A percentile compares a stretch with the other conserved stretches of the same genome.
Evolutionary conservation across 2,888 invertebrate species (phyloP).

Genomic region (Galeopsomyia nigrocyanea): DNA sequence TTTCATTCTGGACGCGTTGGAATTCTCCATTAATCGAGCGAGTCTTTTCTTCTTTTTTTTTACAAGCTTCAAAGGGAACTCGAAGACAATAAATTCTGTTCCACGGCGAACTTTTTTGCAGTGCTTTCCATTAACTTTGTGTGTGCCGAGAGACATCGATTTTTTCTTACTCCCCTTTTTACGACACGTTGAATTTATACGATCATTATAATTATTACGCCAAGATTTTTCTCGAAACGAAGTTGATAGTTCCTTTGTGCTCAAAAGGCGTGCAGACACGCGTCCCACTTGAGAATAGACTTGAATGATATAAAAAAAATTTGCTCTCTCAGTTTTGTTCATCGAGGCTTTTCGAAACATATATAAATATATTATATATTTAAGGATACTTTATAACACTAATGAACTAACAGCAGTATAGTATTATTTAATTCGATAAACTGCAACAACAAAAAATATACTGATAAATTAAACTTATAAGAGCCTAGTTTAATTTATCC

Average conservation of each 20-base stretch:
- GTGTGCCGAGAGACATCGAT: constrained; percentile 27
- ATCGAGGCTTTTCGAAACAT: constrained; percentile 6
- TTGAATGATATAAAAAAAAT: constrained; percentile 6
- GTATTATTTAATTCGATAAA: constrained; percentile 9
- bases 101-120: constrained; percentile 23
- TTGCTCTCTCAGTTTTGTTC: constrained; percentile 1
- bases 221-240: constrained; percentile 27
- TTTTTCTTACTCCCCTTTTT: constrained; percentile 23
- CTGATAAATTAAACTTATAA: constrained; percentile 10
- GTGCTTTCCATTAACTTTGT: constrained; percentile 7
- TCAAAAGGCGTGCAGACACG: background rate
- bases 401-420: background rate
- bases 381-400: background rate
- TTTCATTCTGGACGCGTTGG: constrained; percentile 31
- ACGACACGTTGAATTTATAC: constrained; percentile 19
- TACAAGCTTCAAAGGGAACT: constrained; percentile 10
- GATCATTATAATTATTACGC: constrained; percentile 5
- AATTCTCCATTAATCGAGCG: constrained; percentile 24
- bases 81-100: constrained; percentile 45
- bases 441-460: constrained; percentile 4
- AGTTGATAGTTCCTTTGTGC: constrained; percentile 42
- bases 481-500: constrained; percentile 6
- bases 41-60: background rate
- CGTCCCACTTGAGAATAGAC: constrained; percentile 19
- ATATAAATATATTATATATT: background rate